Evolutionary conservation across 2,888 invertebrate genomes (phyloP).

Genomic region (Chaetoderma sp.): DNA sequence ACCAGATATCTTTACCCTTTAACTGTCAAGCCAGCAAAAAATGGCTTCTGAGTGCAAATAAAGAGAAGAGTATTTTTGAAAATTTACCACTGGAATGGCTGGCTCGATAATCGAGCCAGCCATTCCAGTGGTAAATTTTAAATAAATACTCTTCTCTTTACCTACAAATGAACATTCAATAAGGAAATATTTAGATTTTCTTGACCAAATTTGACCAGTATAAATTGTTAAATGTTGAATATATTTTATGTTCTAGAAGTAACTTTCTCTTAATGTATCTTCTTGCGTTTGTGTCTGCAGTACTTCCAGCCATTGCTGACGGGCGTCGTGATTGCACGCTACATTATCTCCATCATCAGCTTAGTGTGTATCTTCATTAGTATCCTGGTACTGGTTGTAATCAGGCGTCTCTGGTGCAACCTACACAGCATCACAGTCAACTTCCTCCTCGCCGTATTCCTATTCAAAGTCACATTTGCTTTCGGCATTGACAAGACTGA

Average conservation of each 20-base stretch:
- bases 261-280: not conserved
- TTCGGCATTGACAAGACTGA: constrained; percentile 87
- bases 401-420: constrained; percentile 75
- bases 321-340: constrained; percentile 75
- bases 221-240: too few species aligned
- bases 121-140: too few species aligned
- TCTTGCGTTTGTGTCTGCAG: constrained; percentile 40
- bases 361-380: constrained; percentile 84
- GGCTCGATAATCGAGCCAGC: too few species aligned
- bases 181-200: too few species aligned
- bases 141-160: too few species aligned
- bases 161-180: too few species aligned
- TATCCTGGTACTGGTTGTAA: constrained; percentile 83
- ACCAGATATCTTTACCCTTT: too few species aligned
- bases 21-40: too few species aligned
- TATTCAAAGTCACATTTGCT: constrained; percentile 87
- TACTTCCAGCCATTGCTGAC: constrained; percentile 43
- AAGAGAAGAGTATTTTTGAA: too few species aligned
- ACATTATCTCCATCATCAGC: constrained; percentile 88
- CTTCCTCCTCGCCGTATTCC: constrained; percentile 88
- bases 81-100: too few species aligned
- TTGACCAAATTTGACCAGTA: too few species aligned
- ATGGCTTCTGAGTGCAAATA: too few species aligned
- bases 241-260: not conserved
- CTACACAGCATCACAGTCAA: constrained; percentile 95